Conservation (phyloP, 2,797 vertebrate species). For the Chromobotia macracanthus region DNA sequence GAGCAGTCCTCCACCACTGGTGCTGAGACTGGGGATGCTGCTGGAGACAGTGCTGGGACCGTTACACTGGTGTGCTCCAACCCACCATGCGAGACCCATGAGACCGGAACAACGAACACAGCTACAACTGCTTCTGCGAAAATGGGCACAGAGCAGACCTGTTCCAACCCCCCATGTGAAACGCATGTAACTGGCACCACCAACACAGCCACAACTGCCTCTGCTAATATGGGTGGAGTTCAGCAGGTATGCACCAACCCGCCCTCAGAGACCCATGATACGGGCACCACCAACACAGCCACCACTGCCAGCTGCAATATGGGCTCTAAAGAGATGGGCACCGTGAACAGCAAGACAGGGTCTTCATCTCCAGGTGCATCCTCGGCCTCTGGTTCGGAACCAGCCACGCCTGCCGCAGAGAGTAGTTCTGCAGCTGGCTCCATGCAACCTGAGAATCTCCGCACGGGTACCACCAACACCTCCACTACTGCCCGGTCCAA, state of each 20-base stretch:
- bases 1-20: conserved; percentile 79
- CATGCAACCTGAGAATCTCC: conserved; percentile 30
- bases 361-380: conserved; percentile 61
- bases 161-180: conserved; percentile 75
- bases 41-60: conserved; percentile 68
- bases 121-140: conserved; percentile 58
- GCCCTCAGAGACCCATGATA: conserved; percentile 80
- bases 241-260: conserved; percentile 73
- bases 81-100: conserved; percentile 72
- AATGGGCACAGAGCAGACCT: conserved; percentile 23
- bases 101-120: conserved; percentile 63
- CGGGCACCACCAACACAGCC: conserved; percentile 74
- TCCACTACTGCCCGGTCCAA: conserved; percentile 56
- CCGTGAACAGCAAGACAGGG: conserved; percentile 66
- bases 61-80: conserved; percentile 80
- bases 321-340: conserved; percentile 58
- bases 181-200: conserved; percentile 69
- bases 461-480: conserved; percentile 58
- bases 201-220: conserved; percentile 67
- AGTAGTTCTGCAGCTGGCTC: background rate
- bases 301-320: conserved; percentile 65
- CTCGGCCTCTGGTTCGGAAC: conserved; percentile 60
- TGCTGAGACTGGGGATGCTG: conserved; percentile 68
- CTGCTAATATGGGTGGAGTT: conserved; percentile 62
- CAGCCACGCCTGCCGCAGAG: conserved; percentile 37